A percentile compares a stretch with the other conserved stretches of the same genome.
phyloP scores from a whole-genome alignment of 1,140 invertebrate species.

The Diorhabda carinulata region DNA sequence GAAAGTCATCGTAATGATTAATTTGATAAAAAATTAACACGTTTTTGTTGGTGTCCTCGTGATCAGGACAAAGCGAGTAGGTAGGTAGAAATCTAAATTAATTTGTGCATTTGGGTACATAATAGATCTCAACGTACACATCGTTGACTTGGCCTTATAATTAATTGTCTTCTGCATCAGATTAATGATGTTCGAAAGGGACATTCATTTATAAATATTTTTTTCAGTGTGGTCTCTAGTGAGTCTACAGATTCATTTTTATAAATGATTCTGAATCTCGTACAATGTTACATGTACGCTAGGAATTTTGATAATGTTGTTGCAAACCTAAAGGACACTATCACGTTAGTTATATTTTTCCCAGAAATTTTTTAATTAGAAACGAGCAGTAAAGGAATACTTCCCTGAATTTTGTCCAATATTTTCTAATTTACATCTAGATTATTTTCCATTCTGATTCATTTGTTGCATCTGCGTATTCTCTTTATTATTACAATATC shows the following conservation, averaged over 20 bases:
- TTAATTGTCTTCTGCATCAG: not conserved
- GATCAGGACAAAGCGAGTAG: not conserved
- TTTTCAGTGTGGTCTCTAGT: conserved; percentile 1
- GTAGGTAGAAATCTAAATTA: not conserved
- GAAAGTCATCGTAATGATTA: too few species aligned
- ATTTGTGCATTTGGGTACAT: not conserved
- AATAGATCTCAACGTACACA: not conserved
- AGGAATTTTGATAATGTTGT: too few species aligned
- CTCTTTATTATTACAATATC: too few species aligned
- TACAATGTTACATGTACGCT: too few species aligned
- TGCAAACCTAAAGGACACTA: too few species aligned
- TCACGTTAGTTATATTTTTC: too few species aligned
- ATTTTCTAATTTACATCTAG: too few species aligned
- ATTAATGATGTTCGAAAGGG: not conserved
- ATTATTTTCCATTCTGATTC: too few species aligned
- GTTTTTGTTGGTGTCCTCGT: not conserved
- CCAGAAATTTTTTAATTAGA: too few species aligned
- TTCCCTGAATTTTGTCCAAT: too few species aligned
- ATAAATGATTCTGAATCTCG: not conserved
- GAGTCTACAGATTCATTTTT: not conserved
- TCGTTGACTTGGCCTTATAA: not conserved
- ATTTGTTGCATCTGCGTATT: too few species aligned
- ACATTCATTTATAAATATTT: not conserved
- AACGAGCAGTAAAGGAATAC: too few species aligned
- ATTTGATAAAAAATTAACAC: not conserved